phyloP scores from a whole-genome alignment of 2,888 invertebrate species.

The Watsonalla binaria region DNA sequence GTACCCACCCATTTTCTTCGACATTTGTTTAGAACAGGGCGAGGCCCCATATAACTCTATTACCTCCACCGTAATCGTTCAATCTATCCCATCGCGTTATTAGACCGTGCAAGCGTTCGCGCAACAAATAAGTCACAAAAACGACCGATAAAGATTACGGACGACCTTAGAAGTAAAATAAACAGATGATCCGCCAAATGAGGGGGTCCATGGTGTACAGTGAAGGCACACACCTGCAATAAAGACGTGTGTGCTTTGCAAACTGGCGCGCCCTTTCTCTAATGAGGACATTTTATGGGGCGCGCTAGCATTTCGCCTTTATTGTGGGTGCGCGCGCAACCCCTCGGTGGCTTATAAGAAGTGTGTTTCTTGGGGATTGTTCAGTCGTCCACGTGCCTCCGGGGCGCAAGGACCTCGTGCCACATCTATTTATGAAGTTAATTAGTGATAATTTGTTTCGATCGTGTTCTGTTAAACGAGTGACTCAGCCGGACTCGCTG shows the following conservation, averaged over 20 bases:
- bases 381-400: constrained; percentile 56
- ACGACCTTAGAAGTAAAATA: constrained; percentile 69
- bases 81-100: constrained; percentile 48
- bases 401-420: constrained; percentile 28
- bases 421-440: constrained; percentile 28
- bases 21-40: constrained; percentile 60
- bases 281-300: constrained; percentile 74
- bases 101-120: constrained; percentile 36
- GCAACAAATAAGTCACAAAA: constrained; percentile 51
- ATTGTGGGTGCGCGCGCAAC: constrained; percentile 73
- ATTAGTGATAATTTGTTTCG: constrained; percentile 56
- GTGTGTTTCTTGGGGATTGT: constrained; percentile 34
- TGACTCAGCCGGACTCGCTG: constrained; percentile 57
- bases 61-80: constrained; percentile 53
- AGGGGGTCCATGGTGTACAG: constrained; percentile 21
- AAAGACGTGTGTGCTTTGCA: constrained; percentile 58
- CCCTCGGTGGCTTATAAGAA: constrained; percentile 60
- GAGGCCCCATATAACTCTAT: constrained; percentile 58
- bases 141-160: constrained; percentile 60
- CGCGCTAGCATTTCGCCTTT: constrained; percentile 66
- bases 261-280: constrained; percentile 68
- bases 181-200: constrained; percentile 69
- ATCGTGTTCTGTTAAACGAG: constrained; percentile 49
- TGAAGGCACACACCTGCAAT: constrained; percentile 51
- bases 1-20: constrained; percentile 51